Evolutionary conservation across 1,140 invertebrate species (phyloP).

Genomic region (Drosophila rhopaloa): DNA sequence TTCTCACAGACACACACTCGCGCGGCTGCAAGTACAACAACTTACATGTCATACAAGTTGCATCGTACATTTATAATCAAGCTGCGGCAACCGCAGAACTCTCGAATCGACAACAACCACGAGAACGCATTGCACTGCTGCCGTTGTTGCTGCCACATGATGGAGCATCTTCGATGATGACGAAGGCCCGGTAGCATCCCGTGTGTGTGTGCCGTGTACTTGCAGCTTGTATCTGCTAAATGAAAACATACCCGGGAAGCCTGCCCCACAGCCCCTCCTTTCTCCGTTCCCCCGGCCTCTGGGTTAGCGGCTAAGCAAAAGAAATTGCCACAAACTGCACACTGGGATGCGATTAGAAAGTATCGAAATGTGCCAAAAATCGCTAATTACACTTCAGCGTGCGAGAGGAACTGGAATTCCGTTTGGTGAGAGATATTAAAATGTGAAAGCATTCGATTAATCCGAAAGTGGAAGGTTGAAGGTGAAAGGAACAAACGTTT

Average conservation of each 20-base stretch:
- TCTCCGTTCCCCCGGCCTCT: neutral
- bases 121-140: constrained; percentile 21
- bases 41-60: constrained; percentile 77
- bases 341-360: constrained; percentile 47
- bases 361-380: constrained; percentile 33
- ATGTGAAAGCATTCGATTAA: constrained; percentile 46
- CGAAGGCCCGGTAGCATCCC: constrained; percentile 54
- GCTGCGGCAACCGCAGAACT: constrained; percentile 62
- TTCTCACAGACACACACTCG: constrained; percentile 33
- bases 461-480: constrained; percentile 9
- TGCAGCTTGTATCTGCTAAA: constrained; percentile 74
- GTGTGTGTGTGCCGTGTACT: constrained; percentile 29
- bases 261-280: neutral
- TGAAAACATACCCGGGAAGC: constrained; percentile 71
- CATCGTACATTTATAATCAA: constrained; percentile 77
- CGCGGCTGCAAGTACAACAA: constrained; percentile 44
- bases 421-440: constrained; percentile 35
- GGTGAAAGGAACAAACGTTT: constrained; percentile 43
- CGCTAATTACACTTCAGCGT: constrained; percentile 18
- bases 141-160: constrained; percentile 59
- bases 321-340: constrained; percentile 34
- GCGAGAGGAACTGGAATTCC: neutral
- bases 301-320: constrained; percentile 9
- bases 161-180: constrained; percentile 71
- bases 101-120: constrained; percentile 22